Base-by-base conservation (phyloP, 2,797 vertebrate species). In the Anguilla obscura region DNA sequence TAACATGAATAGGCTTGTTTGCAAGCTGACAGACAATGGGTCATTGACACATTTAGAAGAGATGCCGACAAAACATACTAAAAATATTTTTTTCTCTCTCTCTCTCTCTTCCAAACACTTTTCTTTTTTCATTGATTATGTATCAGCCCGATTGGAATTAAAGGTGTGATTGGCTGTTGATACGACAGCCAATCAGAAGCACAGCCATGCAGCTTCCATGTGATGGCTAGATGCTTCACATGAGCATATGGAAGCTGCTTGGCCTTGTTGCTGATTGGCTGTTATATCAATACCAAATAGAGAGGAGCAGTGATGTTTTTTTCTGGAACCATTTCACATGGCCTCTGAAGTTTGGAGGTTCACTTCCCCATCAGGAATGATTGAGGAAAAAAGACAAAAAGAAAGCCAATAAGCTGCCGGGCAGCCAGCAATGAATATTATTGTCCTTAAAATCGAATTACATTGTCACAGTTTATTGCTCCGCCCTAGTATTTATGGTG, bases 61-160 rank as follows among this genome's bases (percentile, higher is more conserved):
- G 12, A 76, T 21, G 24, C 3, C 6, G 16, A 33, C 27, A 71
- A 71, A 71, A 10, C n/a, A 69, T 69, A 52, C 50, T 52, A 9
- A 8, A 52, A 52, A 52, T 12, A 52, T 8, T 1, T 52, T 12
- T 52, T 8, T 52, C 50, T 12, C 10, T 8, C 50, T 52, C 6
- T 52, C 36, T 52, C 50, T 52, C 50, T 12, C 50, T 12, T 52
- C 50, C 10, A 12, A 52, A 52, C 50, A 45, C 40, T 45, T 45
- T 45, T 45, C 3, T 45, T 45, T 14, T 69, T 69, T 30, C 30
- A 14, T 74, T 76, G 33, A 40, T 76, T 36, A 71, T 88, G 24
- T 12, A 85, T 85, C 85, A 84, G 88, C 88, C 3, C 30, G 40
- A 87, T 63, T 91, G 95, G 93, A 95, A 94, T 56, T 93, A 94